phyloP scores from a whole-genome alignment of 1,140 invertebrate species.

The Prorops nasuta region DNA sequence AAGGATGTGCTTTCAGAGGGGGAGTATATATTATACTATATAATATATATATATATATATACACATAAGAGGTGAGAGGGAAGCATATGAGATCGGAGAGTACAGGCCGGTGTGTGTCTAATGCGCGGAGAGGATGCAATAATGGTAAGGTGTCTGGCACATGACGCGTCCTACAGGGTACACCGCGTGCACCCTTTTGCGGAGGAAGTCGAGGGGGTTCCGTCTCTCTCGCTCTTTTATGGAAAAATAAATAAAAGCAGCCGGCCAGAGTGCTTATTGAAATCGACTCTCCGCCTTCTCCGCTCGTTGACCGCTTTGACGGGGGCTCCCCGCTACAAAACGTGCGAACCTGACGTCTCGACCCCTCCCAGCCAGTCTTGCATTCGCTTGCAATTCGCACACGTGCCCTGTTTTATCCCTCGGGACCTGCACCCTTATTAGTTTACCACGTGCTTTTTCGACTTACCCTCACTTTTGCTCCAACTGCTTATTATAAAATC shows the following conservation, averaged over 20 bases:
- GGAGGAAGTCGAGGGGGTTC: constrained; percentile 5
- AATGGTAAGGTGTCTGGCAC: constrained; percentile 45
- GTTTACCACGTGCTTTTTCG: too few species aligned
- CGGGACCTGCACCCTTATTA: too few species aligned
- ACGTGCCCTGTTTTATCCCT: neutral
- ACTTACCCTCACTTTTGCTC: too few species aligned
- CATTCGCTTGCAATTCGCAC: neutral
- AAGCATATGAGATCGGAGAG: too few species aligned
- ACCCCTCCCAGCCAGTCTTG: constrained; percentile 43
- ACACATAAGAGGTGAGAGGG: too few species aligned
- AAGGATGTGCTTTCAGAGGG: too few species aligned
- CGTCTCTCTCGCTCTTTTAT: neutral
- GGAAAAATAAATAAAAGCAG: constrained; percentile 30
- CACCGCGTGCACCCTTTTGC: too few species aligned
- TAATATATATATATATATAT: neutral
- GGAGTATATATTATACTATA: neutral
- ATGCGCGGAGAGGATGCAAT: constrained; percentile 35
- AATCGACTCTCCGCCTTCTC: constrained; percentile 36
- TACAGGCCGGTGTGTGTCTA: constrained; percentile 35
- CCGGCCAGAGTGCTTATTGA: constrained; percentile 40
- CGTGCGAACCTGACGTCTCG: constrained; percentile 43
- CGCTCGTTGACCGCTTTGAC: constrained; percentile 47
- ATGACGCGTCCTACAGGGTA: too few species aligned
- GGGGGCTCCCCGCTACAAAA: constrained; percentile 14
- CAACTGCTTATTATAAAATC: too few species aligned